These are phyloP conservation scores for Vombatus ursinus DNA, from an alignment of 2,113 vertebrate genomes.

Conservation along the genomic window DNA sequence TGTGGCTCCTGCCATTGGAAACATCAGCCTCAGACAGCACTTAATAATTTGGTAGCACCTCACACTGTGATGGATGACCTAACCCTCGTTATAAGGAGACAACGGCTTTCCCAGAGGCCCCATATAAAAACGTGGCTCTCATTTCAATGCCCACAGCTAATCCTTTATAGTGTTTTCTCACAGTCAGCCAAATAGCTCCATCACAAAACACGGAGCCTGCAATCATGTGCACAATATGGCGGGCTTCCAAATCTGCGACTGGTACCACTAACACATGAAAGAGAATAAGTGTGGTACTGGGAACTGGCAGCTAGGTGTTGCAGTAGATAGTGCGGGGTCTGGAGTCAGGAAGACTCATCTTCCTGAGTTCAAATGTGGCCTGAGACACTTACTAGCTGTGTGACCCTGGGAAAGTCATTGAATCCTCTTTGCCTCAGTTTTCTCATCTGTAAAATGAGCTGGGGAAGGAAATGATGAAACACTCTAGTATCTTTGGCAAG, in stretches of 20 bases:
- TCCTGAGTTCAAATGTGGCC: not conserved
- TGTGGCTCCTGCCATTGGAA: not conserved
- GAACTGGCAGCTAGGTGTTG: not conserved
- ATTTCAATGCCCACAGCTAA: not conserved
- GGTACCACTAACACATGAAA: not conserved
- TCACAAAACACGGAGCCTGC: not conserved
- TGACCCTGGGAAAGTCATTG: not conserved
- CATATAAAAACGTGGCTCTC: not conserved
- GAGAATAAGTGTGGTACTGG: not conserved
- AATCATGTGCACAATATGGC: not conserved
- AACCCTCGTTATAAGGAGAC: not conserved
- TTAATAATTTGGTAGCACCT: not conserved
- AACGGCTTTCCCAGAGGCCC: not conserved
- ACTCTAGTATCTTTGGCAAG: not conserved
- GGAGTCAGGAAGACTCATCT: not conserved
- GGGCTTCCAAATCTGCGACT: not conserved
- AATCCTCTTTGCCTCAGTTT: not conserved
- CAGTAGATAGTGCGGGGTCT: not conserved
- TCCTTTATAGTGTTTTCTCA: not conserved
- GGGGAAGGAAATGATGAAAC: not conserved
- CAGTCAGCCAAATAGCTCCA: not conserved
- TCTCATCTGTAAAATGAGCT: not conserved
- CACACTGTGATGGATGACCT: not conserved
- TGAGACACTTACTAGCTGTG: not conserved
- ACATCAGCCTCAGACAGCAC: not conserved